A percentile compares a stretch with the other conserved stretches of the same genome.
phyloP scores from a whole-genome alignment of 2,888 invertebrate genomes.

The Stenolophus ochropezus region DNA sequence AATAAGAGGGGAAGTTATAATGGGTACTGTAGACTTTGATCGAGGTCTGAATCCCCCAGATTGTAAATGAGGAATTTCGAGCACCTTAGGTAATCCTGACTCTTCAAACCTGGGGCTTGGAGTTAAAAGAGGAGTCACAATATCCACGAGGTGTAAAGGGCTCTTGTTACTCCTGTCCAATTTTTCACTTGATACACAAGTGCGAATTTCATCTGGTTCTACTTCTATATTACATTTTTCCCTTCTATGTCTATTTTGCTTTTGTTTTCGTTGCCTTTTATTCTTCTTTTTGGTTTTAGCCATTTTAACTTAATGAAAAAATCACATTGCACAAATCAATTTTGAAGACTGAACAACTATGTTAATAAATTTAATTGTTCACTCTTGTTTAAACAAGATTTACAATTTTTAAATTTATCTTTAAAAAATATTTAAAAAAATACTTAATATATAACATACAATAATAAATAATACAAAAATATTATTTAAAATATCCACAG shows the following conservation, averaged over 20 bases:
- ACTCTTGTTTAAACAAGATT: conserved; percentile 36
- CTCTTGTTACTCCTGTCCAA: conserved; percentile 34
- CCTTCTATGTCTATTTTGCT: conserved; percentile 1
- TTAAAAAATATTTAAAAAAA: conserved; percentile 7
- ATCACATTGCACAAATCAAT: neutral
- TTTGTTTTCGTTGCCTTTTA: conserved; percentile 25
- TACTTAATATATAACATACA: neutral
- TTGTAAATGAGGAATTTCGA: conserved; percentile 5
- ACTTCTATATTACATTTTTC: neutral
- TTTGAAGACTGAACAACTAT: neutral
- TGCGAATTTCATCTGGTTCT: conserved; percentile 41
- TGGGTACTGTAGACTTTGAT: conserved; percentile 33
- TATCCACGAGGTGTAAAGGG: conserved; percentile 44
- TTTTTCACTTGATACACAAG: conserved; percentile 52
- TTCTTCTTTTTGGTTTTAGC: conserved; percentile 50
- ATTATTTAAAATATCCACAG: neutral
- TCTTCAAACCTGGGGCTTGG: conserved; percentile 47
- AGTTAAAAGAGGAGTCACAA: conserved; percentile 37
- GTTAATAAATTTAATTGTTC: neutral
- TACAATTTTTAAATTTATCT: conserved; percentile 1
- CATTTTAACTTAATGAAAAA: conserved; percentile 41
- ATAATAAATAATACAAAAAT: neutral
- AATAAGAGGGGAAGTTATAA: conserved; percentile 13
- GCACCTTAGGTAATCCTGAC: neutral
- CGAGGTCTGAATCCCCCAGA: conserved; percentile 23